A percentile compares a stretch with the other conserved stretches of the same genome.
phyloP scores from a whole-genome alignment of 2,113 vertebrate genomes.

The Cebus imitator region DNA sequence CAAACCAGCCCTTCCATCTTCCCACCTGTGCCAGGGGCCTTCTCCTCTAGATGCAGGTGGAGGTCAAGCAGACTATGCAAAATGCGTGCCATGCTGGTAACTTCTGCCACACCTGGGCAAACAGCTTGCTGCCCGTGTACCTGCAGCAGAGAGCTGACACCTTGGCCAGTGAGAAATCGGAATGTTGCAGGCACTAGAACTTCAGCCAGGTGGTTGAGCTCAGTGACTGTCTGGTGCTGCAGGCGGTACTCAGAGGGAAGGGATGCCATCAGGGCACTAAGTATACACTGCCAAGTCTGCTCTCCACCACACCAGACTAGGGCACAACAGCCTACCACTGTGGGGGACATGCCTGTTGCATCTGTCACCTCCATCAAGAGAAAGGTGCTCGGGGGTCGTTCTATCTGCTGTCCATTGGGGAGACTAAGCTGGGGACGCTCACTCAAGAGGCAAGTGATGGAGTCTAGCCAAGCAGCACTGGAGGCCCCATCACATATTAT shows the following conservation, averaged over 20 bases:
- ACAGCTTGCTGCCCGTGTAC: constrained; percentile 56
- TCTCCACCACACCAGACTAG: constrained; percentile 85
- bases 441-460: constrained; percentile 82
- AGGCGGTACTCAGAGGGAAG: constrained; percentile 80
- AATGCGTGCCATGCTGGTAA: constrained; percentile 86
- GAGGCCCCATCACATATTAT: constrained; percentile 89
- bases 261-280: constrained; percentile 82
- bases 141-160: constrained; percentile 76
- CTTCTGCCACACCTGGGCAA: constrained; percentile 79
- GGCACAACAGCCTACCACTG: constrained; percentile 81
- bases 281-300: constrained; percentile 86
- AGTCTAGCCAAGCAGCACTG: constrained; percentile 86
- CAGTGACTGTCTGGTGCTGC: constrained; percentile 70
- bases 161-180: constrained; percentile 77
- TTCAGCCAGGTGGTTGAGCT: constrained; percentile 84
- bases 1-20: neutral
- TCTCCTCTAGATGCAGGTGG: constrained; percentile 58
- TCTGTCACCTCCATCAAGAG: constrained; percentile 88
- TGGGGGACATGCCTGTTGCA: constrained; percentile 83
- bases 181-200: constrained; percentile 85
- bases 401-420: constrained; percentile 84
- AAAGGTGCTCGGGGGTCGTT: constrained; percentile 73
- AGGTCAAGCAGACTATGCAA: constrained; percentile 84
- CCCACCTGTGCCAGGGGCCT: constrained; percentile 35
- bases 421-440: constrained; percentile 80